A percentile compares a stretch with the other conserved stretches of the same genome.
Evolutionary conservation across 1,140 invertebrate species (phyloP).

Genomic region (Apolygus lucorum): DNA sequence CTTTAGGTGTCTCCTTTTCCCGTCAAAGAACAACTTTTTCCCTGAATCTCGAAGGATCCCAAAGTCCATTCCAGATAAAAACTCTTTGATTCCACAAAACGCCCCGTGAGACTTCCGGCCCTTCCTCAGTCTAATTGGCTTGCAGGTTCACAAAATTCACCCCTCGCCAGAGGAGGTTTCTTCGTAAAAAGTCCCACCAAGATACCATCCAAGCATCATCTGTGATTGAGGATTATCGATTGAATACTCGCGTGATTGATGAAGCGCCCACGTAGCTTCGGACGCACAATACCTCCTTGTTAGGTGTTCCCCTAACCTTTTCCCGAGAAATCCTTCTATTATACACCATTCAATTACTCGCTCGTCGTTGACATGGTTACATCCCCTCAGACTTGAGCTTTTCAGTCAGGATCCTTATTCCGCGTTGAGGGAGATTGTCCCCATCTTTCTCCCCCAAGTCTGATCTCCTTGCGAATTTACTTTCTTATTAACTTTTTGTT

Average conservation of each 20-base stretch:
- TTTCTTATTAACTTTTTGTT: not conserved
- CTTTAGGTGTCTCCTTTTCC: not conserved
- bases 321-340: not conserved
- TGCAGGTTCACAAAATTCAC: not conserved
- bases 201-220: not conserved
- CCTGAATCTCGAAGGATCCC: no score
- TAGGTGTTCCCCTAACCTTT: not conserved
- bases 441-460: not conserved
- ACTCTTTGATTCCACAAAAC: not conserved
- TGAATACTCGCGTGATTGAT: not conserved
- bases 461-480: not conserved
- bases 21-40: no score
- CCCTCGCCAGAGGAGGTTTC: not conserved
- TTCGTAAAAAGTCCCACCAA: not conserved
- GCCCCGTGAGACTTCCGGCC: not conserved
- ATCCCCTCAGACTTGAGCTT: not conserved
- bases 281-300: not conserved
- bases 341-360: not conserved
- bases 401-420: not conserved
- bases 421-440: not conserved
- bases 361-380: not conserved
- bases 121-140: not conserved
- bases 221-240: not conserved
- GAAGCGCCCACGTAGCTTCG: not conserved
- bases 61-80: not conserved